phyloP scores from a whole-genome alignment of 2,113 vertebrate species.

The Neopipo cinnamomea region DNA sequence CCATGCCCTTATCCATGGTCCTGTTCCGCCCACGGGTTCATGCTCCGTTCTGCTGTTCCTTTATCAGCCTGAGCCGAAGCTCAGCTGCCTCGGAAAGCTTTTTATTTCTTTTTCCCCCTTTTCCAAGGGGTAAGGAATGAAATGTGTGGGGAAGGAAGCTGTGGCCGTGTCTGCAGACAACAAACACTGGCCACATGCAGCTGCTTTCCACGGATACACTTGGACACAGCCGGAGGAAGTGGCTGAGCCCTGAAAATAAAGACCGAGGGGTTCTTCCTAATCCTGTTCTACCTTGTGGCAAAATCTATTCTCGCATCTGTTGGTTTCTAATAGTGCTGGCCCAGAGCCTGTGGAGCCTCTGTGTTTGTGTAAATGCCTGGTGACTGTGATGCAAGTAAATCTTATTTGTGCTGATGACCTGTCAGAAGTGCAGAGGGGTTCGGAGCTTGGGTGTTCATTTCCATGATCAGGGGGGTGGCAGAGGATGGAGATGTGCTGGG shows the following conservation, averaged over 20 bases:
- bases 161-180: neutral
- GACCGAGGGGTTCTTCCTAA: neutral
- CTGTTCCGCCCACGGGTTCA: accelerated
- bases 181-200: neutral
- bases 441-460: neutral
- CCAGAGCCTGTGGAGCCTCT: neutral
- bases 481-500: neutral
- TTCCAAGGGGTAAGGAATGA: neutral
- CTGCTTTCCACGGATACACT: neutral
- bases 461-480: neutral
- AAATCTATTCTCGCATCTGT: neutral
- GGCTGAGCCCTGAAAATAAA: neutral
- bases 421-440: neutral
- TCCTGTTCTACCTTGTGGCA: neutral
- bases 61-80: neutral
- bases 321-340: neutral
- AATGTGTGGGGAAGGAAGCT: neutral
- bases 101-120: neutral
- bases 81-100: neutral
- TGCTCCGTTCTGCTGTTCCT: neutral
- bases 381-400: neutral
- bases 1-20: neutral
- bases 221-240: neutral
- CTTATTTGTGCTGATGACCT: neutral
- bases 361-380: neutral